These are phyloP conservation scores for Polypedilum vanderplanki DNA, from an alignment of 1,140 invertebrate species.

Conservation along the genomic window DNA sequence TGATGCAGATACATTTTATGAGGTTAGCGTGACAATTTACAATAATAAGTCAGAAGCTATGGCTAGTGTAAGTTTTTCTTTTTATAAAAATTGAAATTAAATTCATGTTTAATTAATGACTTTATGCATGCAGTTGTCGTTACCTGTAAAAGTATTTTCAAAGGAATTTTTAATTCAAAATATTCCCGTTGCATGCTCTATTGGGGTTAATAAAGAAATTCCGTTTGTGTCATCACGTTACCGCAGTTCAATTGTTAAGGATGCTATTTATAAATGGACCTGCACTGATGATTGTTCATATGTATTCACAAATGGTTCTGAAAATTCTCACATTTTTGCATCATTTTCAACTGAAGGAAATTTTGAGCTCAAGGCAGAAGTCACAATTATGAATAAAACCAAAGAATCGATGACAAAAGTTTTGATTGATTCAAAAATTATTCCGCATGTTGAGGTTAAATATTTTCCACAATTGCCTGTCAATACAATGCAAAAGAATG, in stretches of 20 bases:
- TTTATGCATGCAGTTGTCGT: neutral
- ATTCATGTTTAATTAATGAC: neutral
- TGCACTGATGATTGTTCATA: neutral
- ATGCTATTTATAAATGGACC: neutral
- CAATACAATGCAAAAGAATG: neutral
- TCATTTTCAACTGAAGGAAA: neutral
- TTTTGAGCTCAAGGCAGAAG: neutral
- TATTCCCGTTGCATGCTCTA: neutral
- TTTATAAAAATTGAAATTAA: neutral
- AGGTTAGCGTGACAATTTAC: neutral
- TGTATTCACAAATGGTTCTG: neutral
- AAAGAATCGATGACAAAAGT: neutral
- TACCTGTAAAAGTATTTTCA: neutral
- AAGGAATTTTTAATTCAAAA: neutral
- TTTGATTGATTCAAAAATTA: neutral
- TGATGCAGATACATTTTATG: neutral
- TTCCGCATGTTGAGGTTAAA: neutral
- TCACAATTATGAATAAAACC: neutral
- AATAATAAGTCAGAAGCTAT: neutral
- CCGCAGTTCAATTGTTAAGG: neutral
- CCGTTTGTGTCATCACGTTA: neutral
- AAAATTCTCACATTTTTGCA: neutral
- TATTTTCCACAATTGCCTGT: neutral
- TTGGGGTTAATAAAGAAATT: neutral
- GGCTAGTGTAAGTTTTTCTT: neutral